These are phyloP conservation scores for Tiliacea aurago DNA, from an alignment of 2,888 invertebrate species.

Conservation along the genomic window DNA sequence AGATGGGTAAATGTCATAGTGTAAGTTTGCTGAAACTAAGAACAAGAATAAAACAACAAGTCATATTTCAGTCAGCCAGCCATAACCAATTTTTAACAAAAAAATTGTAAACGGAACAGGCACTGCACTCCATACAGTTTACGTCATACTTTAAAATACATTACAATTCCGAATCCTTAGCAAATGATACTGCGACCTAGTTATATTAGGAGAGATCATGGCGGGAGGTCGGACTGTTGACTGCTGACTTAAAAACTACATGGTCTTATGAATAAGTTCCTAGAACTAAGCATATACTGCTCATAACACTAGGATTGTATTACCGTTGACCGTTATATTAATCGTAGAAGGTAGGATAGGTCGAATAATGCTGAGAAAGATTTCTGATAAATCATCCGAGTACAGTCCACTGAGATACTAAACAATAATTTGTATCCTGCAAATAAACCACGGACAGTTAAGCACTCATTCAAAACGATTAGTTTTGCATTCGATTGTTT, in stretches of 20 bases:
- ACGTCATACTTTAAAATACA: slow-evolving; percentile 47
- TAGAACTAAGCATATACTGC: slow-evolving; percentile 1
- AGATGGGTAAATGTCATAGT: background rate
- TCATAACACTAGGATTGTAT: slow-evolving; percentile 33
- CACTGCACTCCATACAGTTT: background rate
- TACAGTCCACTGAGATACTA: background rate
- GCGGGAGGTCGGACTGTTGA: slow-evolving; percentile 54
- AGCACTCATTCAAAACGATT: background rate
- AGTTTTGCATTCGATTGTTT: background rate
- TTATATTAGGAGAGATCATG: slow-evolving; percentile 41
- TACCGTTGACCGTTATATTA: slow-evolving; percentile 34
- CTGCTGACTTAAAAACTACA: background rate
- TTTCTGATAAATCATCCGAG: slow-evolving; percentile 13
- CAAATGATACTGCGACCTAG: slow-evolving; percentile 43
- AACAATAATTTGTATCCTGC: background rate
- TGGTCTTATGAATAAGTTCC: background rate
- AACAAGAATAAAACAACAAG: background rate
- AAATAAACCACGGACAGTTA: background rate
- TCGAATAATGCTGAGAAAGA: slow-evolving; percentile 22
- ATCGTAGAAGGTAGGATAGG: background rate
- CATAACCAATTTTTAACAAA: background rate
- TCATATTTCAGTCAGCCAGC: background rate
- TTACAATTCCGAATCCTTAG: slow-evolving; percentile 36
- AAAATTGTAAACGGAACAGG: background rate
- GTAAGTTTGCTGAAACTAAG: background rate